Base-by-base conservation (phyloP, 2,113 vertebrate genomes). In the Guaruba guarouba region DNA sequence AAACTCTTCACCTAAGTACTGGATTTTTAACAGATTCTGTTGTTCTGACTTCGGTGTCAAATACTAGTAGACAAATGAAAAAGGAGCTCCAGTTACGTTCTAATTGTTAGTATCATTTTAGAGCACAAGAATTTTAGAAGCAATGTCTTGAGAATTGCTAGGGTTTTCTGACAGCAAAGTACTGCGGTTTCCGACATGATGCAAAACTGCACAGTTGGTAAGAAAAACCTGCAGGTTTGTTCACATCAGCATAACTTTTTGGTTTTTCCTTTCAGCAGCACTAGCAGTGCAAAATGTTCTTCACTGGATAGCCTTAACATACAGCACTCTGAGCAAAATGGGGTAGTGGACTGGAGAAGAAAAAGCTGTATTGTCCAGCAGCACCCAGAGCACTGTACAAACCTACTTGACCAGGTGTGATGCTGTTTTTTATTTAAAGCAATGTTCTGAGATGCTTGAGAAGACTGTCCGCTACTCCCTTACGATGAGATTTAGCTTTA, bases 291-390 rank as follows among this genome's bases (percentile, higher is more conserved):
- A 24, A 98, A 98, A 97, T 98, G 97, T 83, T 97, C 98, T 79
- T 97, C 97, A 51, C 88, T 97, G 92, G 98, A 99, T 54, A 92
- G 97, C 61, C 97, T 98, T 91, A 95, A 97, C 61, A 51, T 97
- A 66, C 97, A 96, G 52, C 98, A 97, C 61, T 92, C 97, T 5
- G 98, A 99, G 67, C 98, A 98, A 88, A 99, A 98, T 35, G 98
- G 98, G 70, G 82, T 98, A 1, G 52, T 97, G 88, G 98, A 99
- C 73, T 99, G 99, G 98, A 98, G 98, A 95, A 98, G 97, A 90
- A 98, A 98, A 82, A 94, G 93, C 97, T 98, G 97, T 43, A 8
- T 94, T 4, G 51, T 96, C 44, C 98, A 98, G 87, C 98, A 95
- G 73, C 97, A 94, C 86, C 97, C 97, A 61, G 98, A 98, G 64